Conservation (phyloP, 30 jellyfish, hydroid and myxozoan genomes). For the Chrysaora quinquecirrha region DNA sequence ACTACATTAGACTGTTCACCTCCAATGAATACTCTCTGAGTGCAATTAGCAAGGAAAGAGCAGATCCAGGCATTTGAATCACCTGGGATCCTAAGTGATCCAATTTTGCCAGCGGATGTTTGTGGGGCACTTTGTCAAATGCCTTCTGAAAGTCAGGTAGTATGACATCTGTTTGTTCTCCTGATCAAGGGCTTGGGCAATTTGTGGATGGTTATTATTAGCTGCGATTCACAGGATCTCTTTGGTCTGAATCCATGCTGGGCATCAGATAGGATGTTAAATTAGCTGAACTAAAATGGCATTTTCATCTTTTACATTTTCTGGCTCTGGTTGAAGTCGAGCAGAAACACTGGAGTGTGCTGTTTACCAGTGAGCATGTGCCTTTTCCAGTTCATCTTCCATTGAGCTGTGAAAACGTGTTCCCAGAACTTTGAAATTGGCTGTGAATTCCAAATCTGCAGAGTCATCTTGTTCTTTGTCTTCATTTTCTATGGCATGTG, state of each 20-base stretch:
- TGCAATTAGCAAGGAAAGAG: neutral
- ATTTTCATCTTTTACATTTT: no score
- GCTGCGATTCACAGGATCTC: neutral
- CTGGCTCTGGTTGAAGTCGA: no score
- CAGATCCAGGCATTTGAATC: neutral
- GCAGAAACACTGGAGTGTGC: no score
- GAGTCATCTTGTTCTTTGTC: no score
- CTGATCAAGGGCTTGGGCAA: neutral
- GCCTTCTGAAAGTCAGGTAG: neutral
- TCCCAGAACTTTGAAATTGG: no score
- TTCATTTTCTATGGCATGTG: no score
- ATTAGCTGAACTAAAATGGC: slow-evolving; percentile 19
- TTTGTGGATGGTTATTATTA: neutral
- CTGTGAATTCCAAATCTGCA: no score
- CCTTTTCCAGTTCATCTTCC: no score
- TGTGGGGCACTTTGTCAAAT: neutral
- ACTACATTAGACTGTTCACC: neutral
- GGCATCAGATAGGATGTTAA: neutral
- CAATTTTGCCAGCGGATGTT: neutral
- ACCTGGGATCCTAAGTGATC: neutral
- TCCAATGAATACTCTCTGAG: neutral
- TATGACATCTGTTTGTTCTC: neutral
- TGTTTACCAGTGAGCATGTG: no score
- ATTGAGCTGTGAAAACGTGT: no score
- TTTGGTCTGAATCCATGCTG: slow-evolving; percentile 9